Evolutionary conservation across 2,113 vertebrate genomes (phyloP).

Genomic region (Meriones unguiculatus): DNA sequence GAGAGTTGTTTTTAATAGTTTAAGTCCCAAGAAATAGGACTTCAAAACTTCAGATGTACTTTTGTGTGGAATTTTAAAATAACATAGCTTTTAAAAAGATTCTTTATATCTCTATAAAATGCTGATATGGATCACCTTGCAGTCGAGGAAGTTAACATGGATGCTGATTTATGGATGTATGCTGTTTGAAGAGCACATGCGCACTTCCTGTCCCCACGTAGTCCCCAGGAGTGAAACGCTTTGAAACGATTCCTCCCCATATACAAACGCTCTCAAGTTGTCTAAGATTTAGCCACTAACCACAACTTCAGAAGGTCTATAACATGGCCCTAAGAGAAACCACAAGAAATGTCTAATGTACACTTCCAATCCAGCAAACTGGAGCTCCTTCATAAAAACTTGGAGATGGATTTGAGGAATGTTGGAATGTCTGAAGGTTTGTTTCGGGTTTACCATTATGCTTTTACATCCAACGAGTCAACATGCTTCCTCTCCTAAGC

Average conservation of each 20-base stretch:
- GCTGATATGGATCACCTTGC: conserved; percentile 67
- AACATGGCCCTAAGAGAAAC: conserved; percentile 21
- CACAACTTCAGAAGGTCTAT: conserved; percentile 67
- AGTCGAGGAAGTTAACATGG: conserved; percentile 61
- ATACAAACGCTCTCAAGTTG: conserved; percentile 75
- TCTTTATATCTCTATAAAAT: conserved; percentile 64
- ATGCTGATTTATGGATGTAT: conserved; percentile 57
- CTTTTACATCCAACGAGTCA: background rate
- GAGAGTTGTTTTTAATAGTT: conserved; percentile 31
- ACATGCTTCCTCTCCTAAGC: conserved; percentile 11
- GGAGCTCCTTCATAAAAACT: background rate
- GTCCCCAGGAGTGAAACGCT: conserved; percentile 72
- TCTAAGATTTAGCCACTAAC: conserved; percentile 57
- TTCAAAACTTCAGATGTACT: conserved; percentile 59
- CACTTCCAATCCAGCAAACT: background rate
- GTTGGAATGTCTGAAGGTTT: background rate
- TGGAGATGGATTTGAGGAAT: background rate
- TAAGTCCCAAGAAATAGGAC: conserved; percentile 50
- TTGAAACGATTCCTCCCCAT: conserved; percentile 81
- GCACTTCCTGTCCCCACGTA: conserved; percentile 77
- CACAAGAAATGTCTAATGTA: background rate
- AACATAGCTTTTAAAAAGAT: conserved; percentile 51
- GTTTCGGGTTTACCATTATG: conserved; percentile 16
- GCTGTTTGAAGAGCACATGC: conserved; percentile 81
- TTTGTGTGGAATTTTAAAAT: conserved; percentile 65